Evolutionary conservation across 2,888 invertebrate genomes (phyloP).

Genomic region (Sinodicranocentrus sp.): DNA sequence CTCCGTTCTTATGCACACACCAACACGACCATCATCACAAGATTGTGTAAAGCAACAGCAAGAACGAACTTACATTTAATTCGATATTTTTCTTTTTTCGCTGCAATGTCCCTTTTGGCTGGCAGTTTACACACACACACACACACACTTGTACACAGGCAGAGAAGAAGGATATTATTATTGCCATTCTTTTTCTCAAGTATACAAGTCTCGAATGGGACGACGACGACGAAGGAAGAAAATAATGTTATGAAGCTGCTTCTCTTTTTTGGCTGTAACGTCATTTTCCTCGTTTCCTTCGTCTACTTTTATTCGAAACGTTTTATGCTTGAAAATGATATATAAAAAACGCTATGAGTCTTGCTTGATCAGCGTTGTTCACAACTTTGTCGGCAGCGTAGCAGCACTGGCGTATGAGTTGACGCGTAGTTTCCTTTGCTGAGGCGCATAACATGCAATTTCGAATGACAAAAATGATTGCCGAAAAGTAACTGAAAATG

Average conservation of each 20-base stretch:
- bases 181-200: slow-evolving; percentile 9
- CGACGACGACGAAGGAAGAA: not conserved
- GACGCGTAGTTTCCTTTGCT: too few species aligned
- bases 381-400: slow-evolving; percentile 18
- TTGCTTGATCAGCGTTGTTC: slow-evolving; percentile 11
- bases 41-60: not conserved
- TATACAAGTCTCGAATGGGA: not conserved
- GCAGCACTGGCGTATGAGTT: not conserved
- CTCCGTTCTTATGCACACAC: slow-evolving; percentile 24
- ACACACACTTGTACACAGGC: not conserved
- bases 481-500: too few species aligned
- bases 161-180: slow-evolving; percentile 19
- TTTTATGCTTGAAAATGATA: not conserved
- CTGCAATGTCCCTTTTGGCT: not conserved
- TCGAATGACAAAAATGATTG: too few species aligned
- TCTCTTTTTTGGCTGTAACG: not conserved
- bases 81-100: slow-evolving; percentile 13
- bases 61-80: slow-evolving; percentile 13
- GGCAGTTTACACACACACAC: not conserved
- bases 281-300: too few species aligned
- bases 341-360: not conserved
- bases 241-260: not conserved
- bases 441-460: too few species aligned
- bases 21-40: not conserved
- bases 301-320: too few species aligned